phyloP scores from a whole-genome alignment of 2,113 vertebrate species.

The Vidua macroura region DNA sequence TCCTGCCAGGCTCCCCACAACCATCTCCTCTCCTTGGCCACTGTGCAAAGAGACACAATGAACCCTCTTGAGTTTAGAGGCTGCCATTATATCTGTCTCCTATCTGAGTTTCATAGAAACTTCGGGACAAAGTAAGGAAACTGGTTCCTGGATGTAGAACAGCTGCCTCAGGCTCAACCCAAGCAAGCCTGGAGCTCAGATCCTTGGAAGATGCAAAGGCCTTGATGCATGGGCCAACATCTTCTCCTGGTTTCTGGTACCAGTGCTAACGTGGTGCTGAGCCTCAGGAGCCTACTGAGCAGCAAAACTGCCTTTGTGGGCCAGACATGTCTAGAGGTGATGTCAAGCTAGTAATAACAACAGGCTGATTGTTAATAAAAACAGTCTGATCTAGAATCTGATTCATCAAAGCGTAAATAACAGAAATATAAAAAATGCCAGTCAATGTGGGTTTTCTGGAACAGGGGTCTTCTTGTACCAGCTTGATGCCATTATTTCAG shows the following conservation, averaged over 20 bases:
- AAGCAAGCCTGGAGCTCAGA: not conserved
- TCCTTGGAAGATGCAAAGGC: not conserved
- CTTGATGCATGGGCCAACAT: not conserved
- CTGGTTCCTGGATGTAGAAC: not conserved
- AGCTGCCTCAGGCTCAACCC: not conserved
- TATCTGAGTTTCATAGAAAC: not conserved
- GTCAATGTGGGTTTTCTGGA: not conserved
- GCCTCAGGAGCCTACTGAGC: slow-evolving; percentile 1
- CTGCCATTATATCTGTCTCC: not conserved
- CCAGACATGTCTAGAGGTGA: slow-evolving; percentile 8
- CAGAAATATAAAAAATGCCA: not conserved
- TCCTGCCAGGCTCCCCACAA: not conserved
- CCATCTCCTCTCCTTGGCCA: not conserved
- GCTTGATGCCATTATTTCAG: not conserved
- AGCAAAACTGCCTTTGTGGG: not conserved
- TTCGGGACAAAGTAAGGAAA: not conserved
- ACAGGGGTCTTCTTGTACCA: not conserved
- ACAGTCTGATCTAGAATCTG: slow-evolving; percentile 17
- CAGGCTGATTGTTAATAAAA: slow-evolving; percentile 29
- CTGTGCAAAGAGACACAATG: not conserved
- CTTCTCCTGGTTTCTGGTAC: not conserved
- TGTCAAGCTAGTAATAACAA: slow-evolving; percentile 43
- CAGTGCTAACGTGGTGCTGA: not conserved
- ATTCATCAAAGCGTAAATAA: not conserved
- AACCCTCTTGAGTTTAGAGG: not conserved